A percentile compares a stretch with the other conserved stretches of the same genome.
These are phyloP conservation scores for Hycleus phaleratus DNA, from an alignment of 1,140 invertebrate species.

Conservation along the genomic window DNA sequence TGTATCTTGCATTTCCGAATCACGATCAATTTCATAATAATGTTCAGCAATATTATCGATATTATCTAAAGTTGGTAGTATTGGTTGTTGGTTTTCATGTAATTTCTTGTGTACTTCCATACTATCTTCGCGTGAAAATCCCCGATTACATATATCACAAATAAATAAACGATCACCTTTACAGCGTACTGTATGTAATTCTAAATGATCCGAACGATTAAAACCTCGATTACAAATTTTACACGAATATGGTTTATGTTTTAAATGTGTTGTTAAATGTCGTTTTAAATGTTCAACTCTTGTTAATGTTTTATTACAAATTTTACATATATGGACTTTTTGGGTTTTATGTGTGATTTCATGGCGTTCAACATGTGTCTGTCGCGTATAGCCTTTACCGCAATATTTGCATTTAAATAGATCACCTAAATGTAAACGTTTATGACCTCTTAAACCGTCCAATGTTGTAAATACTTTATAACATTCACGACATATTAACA, in stretches of 20 bases:
- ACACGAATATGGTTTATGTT: conserved; percentile 46
- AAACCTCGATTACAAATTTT: conserved; percentile 47
- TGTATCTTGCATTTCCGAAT: conserved; percentile 21
- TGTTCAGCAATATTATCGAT: conserved; percentile 37
- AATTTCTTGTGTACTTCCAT: conserved; percentile 34
- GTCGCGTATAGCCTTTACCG: conserved; percentile 34
- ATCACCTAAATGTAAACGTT: conserved; percentile 31
- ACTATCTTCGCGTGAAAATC: conserved; percentile 35
- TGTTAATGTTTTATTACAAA: conserved; percentile 38
- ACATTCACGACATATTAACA: conserved; percentile 35
- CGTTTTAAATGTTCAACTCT: conserved; percentile 37
- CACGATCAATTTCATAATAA: conserved; percentile 35
- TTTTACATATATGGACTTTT: conserved; percentile 37
- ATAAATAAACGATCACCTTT: conserved; percentile 39
- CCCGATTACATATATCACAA: conserved; percentile 45
- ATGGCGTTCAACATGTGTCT: conserved; percentile 34
- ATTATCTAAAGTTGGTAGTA: conserved; percentile 35
- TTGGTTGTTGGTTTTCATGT: conserved; percentile 30
- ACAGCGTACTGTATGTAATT: conserved; percentile 40
- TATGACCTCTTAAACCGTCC: conserved; percentile 35
- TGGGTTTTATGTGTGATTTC: conserved; percentile 32
- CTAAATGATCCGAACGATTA: conserved; percentile 44
- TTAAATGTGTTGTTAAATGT: conserved; percentile 36
- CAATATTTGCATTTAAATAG: conserved; percentile 37
- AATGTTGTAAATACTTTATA: conserved; percentile 35